A percentile compares a stretch with the other conserved stretches of the same genome.
These are phyloP conservation scores for Tetragnatha montana DNA, from an alignment of 2,888 invertebrate genomes.

Conservation along the genomic window DNA sequence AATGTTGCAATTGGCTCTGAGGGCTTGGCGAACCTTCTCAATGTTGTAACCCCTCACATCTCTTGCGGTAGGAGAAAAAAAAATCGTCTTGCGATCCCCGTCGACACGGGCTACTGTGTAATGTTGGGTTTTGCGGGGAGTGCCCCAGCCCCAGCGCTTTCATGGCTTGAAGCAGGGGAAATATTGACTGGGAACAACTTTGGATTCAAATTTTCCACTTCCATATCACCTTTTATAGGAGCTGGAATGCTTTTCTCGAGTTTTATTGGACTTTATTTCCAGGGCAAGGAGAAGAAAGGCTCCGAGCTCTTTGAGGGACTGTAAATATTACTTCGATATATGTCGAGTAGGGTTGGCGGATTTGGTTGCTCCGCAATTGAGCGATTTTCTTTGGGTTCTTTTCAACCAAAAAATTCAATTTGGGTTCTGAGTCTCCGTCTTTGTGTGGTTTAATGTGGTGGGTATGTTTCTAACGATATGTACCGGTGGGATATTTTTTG, in stretches of 20 bases:
- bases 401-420: neutral
- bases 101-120: slow-evolving; percentile 58
- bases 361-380: slow-evolving; percentile 4
- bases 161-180: slow-evolving; percentile 52
- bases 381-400: neutral
- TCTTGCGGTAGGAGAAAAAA: slow-evolving; percentile 37
- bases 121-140: slow-evolving; percentile 68
- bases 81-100: slow-evolving; percentile 5
- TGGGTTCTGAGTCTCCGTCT: neutral
- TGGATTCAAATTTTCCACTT: slow-evolving; percentile 58
- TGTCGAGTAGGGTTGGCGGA: slow-evolving; percentile 12
- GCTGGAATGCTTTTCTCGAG: slow-evolving; percentile 21
- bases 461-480: too few species aligned
- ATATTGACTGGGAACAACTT: slow-evolving; percentile 63
- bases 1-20: slow-evolving; percentile 19
- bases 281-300: neutral
- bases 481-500: too few species aligned
- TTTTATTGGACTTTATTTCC: slow-evolving; percentile 61
- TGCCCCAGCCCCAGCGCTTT: slow-evolving; percentile 39
- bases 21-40: slow-evolving; percentile 16
- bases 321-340: slow-evolving; percentile 34
- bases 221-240: slow-evolving; percentile 31
- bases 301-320: neutral
- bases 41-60: slow-evolving; percentile 37
- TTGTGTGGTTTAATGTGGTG: too few species aligned